Conservation (phyloP, 2,113 vertebrate genomes). For the Peromyscus maniculatus region DNA sequence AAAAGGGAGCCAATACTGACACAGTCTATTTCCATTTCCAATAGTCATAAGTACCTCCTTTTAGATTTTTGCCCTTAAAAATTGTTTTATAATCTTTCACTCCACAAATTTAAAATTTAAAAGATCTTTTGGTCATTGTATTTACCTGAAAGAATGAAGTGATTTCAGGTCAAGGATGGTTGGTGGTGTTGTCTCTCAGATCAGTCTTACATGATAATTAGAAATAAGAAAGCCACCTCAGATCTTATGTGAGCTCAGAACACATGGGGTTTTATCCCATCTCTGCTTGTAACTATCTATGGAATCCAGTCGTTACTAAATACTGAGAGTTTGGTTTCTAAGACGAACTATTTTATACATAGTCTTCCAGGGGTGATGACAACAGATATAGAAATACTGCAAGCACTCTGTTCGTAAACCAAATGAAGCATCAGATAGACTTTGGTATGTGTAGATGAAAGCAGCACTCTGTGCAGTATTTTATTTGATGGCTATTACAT, state of each 20-base stretch:
- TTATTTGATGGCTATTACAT: neutral
- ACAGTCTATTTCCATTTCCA: neutral
- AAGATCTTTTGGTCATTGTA: neutral
- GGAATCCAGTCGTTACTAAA: neutral
- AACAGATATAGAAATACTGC: neutral
- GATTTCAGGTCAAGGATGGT: neutral
- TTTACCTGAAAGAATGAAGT: neutral
- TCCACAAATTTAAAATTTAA: neutral
- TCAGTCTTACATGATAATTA: neutral
- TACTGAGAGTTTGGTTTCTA: neutral
- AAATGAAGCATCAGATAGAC: neutral
- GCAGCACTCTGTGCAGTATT: neutral
- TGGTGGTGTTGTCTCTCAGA: neutral
- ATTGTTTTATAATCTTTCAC: neutral
- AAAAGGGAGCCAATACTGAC: neutral
- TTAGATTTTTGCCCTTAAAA: neutral
- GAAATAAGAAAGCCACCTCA: neutral
- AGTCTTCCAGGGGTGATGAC: neutral
- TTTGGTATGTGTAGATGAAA: neutral
- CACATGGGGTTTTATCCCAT: neutral
- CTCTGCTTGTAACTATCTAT: neutral
- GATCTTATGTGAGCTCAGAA: neutral
- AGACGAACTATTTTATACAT: neutral
- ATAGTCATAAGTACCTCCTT: neutral
- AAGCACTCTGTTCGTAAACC: neutral